Conservation (phyloP, 2,113 vertebrate genomes). For the Sturnira hondurensis region DNA sequence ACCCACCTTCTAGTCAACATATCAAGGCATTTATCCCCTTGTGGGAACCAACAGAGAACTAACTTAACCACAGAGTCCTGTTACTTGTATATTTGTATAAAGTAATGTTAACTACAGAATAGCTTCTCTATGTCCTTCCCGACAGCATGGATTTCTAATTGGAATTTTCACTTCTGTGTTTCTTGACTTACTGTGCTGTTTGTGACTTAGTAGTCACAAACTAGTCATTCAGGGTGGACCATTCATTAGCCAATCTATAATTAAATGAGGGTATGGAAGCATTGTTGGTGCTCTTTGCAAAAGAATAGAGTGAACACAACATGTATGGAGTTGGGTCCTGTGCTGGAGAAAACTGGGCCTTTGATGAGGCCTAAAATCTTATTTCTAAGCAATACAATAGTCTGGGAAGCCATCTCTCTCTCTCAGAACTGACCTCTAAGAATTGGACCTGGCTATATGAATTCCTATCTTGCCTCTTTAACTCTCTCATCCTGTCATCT, state of each 20-base stretch:
- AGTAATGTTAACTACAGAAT: neutral
- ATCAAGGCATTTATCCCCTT: neutral
- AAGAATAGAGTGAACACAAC: neutral
- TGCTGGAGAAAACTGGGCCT: neutral
- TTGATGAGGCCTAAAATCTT: neutral
- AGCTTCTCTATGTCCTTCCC: neutral
- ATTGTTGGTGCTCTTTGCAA: neutral
- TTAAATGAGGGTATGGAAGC: neutral
- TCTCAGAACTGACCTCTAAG: neutral
- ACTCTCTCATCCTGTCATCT: neutral
- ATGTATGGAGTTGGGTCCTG: neutral
- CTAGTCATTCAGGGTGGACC: neutral
- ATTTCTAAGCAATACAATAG: neutral
- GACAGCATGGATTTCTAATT: neutral
- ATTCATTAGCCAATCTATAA: neutral
- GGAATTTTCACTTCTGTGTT: neutral
- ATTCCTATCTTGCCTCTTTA: neutral
- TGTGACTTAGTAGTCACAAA: neutral
- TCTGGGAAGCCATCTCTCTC: neutral
- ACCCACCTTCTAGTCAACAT: neutral
- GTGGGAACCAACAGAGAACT: neutral
- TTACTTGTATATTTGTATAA: neutral
- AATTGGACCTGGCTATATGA: neutral
- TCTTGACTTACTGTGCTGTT: neutral
- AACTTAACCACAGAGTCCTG: neutral